A percentile compares a stretch with the other conserved stretches of the same genome.
Conservation (phyloP, 2,888 invertebrate genomes). For the Pyrochroa serraticornis region DNA sequence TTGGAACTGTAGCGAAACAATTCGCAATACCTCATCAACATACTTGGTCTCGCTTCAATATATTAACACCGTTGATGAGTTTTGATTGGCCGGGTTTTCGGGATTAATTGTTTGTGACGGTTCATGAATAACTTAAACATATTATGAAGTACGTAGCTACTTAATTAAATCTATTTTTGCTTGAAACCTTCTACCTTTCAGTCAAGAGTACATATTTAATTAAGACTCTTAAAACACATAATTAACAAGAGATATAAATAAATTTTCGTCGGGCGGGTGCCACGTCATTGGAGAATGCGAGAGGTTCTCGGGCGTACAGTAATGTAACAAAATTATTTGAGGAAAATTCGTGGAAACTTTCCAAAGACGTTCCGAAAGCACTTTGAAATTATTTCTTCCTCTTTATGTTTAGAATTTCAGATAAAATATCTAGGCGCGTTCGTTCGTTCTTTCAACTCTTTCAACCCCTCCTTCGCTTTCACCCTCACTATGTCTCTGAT, state of each 20-base stretch:
- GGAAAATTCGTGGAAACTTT: conserved; percentile 19
- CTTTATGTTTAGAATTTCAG: conserved; percentile 29
- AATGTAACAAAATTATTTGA: conserved; percentile 23
- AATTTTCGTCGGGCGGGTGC: conserved; percentile 14
- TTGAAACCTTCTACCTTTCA: no score
- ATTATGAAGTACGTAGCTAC: no score
- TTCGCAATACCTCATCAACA: no score
- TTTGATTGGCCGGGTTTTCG: no score
- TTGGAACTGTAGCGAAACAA: no score
- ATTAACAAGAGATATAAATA: conserved; percentile 1
- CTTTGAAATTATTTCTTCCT: conserved; percentile 24
- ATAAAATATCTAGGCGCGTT: conserved; percentile 23
- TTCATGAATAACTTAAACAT: no score
- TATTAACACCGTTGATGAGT: no score
- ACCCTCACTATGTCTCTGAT: conserved; percentile 27
- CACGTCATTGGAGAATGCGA: conserved; percentile 16
- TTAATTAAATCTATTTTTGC: no score
- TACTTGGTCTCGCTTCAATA: no score
- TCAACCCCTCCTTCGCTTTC: conserved; percentile 21
- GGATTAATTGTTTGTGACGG: no score
- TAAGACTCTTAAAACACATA: no score
- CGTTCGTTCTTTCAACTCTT: conserved; percentile 32
- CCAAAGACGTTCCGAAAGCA: conserved; percentile 24
- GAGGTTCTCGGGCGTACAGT: conserved; percentile 14
- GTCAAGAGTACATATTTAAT: no score